Percentiles rank a stretch among this genome's conserved stretches.
Evolutionary conservation across 1,140 invertebrate genomes (phyloP).

Genomic region (Drosophila tropicalis): DNA sequence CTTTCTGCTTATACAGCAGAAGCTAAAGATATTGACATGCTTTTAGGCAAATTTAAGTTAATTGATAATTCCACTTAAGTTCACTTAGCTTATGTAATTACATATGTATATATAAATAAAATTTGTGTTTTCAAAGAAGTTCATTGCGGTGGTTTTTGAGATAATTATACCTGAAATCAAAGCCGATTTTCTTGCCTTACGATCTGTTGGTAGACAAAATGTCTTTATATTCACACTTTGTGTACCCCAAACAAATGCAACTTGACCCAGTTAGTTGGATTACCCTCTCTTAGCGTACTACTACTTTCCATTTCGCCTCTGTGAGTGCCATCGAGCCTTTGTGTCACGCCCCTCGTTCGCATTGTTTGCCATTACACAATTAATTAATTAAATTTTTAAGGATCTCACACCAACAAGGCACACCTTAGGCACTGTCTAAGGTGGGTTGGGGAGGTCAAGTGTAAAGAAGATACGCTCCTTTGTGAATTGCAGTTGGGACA

Average conservation of each 20-base stretch:
- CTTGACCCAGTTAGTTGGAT: slow-evolving; percentile 55
- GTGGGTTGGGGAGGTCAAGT: slow-evolving; percentile 50
- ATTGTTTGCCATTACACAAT: slow-evolving; percentile 60
- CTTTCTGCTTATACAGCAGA: too few relatives aligned
- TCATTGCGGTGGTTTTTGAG: too few relatives aligned
- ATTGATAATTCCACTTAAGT: too few relatives aligned
- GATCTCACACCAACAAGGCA: slow-evolving; percentile 11
- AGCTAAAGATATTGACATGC: too few relatives aligned
- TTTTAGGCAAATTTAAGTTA: too few relatives aligned
- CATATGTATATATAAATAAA: too few relatives aligned
- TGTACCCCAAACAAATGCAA: not conserved
- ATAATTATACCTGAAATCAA: too few relatives aligned
- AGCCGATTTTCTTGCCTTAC: too few relatives aligned
- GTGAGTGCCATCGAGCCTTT: slow-evolving; percentile 31
- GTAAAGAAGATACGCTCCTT: slow-evolving; percentile 57
- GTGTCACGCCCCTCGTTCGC: slow-evolving; percentile 26
- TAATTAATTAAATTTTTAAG: slow-evolving; percentile 79
- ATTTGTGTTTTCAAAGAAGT: too few relatives aligned
- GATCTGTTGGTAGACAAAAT: too few relatives aligned
- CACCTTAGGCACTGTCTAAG: slow-evolving; percentile 38
- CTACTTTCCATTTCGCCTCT: slow-evolving; percentile 32
- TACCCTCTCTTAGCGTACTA: slow-evolving; percentile 10
- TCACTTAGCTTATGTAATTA: too few relatives aligned
- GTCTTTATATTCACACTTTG: not conserved
- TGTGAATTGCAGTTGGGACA: slow-evolving; percentile 32